Conservation (phyloP, 1,140 invertebrate genomes). For the Heliconius hewitsoni region DNA sequence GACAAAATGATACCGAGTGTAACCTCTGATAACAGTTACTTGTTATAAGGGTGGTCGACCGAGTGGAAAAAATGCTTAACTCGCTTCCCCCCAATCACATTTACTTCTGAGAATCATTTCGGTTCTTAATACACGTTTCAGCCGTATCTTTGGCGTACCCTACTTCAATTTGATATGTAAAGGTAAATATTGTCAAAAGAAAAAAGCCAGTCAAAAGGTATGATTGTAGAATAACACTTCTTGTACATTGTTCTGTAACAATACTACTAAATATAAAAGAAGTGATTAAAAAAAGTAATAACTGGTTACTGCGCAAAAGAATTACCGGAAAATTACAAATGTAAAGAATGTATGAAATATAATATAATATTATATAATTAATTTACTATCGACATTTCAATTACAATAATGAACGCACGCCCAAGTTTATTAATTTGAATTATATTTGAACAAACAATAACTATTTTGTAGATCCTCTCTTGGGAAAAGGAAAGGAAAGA, state of each 20-base stretch:
- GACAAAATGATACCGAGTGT: conserved; percentile 46
- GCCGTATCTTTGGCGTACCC: background rate
- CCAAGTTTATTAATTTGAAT: background rate
- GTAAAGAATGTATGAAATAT: too few species aligned
- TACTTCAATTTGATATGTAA: background rate
- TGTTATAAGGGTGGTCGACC: conserved; percentile 55
- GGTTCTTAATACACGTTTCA: conserved; percentile 26
- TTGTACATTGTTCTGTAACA: conserved; percentile 23
- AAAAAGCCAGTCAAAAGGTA: background rate
- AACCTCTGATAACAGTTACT: conserved; percentile 48
- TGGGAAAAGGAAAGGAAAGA: background rate
- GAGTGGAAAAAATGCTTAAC: conserved; percentile 68
- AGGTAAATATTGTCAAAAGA: conserved; percentile 8
- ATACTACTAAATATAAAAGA: conserved; percentile 14
- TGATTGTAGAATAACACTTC: conserved; percentile 12
- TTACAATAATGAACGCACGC: background rate
- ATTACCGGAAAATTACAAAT: background rate
- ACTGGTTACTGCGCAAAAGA: background rate
- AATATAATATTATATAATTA: background rate
- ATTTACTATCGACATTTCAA: background rate
- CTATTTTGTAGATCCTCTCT: background rate
- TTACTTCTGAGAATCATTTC: conserved; percentile 57
- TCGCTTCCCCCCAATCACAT: conserved; percentile 63
- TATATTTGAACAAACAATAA: conserved; percentile 14
- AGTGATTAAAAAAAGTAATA: conserved; percentile 19